phyloP scores from a whole-genome alignment of 2,797 vertebrate genomes.

The Coluber constrictor region DNA sequence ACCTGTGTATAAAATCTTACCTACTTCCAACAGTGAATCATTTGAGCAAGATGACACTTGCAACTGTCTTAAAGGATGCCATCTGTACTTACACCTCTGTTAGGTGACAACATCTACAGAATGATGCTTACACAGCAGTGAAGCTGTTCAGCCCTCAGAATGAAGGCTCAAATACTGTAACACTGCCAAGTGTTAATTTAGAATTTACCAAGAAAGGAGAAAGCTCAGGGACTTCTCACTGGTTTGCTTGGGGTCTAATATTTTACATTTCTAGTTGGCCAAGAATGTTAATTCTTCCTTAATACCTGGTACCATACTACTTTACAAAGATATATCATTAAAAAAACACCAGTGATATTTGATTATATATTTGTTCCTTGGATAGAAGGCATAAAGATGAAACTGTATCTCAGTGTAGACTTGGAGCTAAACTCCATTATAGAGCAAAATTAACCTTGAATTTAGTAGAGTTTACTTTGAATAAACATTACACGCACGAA shows the following conservation, averaged over 20 bases:
- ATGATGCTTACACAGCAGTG: slow-evolving; percentile 18
- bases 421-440: neutral
- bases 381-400: neutral
- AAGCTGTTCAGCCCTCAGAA: neutral
- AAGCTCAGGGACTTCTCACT: fast-evolving
- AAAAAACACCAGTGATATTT: too few relatives aligned
- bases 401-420: neutral
- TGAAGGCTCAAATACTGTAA: neutral
- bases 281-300: neutral
- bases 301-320: neutral
- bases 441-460: neutral
- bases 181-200: fast-evolving
- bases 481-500: neutral
- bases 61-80: neutral
- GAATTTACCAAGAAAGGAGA: neutral
- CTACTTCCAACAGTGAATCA: neutral
- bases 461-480: neutral
- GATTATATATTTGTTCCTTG: neutral
- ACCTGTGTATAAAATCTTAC: slow-evolving; percentile 19
- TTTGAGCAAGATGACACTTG: slow-evolving; percentile 25
- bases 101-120: neutral
- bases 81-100: neutral
- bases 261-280: neutral
- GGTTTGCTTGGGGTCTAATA: neutral
- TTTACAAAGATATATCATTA: neutral